Base-by-base conservation (phyloP, 2,113 vertebrate species). In the Dicrurus megarhynchus region DNA sequence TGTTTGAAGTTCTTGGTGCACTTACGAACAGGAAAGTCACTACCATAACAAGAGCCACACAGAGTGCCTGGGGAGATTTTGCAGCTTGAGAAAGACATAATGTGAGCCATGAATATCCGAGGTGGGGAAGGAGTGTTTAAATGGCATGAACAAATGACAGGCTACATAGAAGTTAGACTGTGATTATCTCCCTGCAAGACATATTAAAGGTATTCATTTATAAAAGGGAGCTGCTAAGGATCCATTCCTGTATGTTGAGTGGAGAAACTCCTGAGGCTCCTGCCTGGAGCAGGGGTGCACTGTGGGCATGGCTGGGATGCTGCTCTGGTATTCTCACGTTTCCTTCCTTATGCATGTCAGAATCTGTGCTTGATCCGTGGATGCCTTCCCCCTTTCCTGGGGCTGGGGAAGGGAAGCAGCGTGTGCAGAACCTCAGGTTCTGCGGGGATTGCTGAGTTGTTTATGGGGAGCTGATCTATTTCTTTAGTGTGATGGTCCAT, bases 1-100 rank as follows among this genome's bases (percentile, higher is more conserved):
- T 96, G 90, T 35, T 92, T 95, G 39, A 59, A n/a, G 94, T 95
- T 92, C 95, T 64, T 89, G 76, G 52, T 57, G 80, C 77, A 21
- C 69, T 94, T 49, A 78, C 50, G 75, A 93, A 93, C 92, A 84
- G 83, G 87, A 77, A 63, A 84, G 83, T 81, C 86, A n/a, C 85
- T 93, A 78, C 83, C 64, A 44, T 59, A 84, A 52, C 64, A 52
- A 15, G 83, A 67, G 76, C 47, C 2, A 3, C 33, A 13, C 47
- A 19, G 28, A 6, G 50, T 32, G 91, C 90, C 85, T 12, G 4
- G 11, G 75, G 93, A 78, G 32, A 57, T 94, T 82, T 41, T 82
- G 87, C 70, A 42, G 41, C 77, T 67, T 49, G 77, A 79, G 89
- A 74, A 61, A 77, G 52, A 78, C 83, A 35, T 41, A 63, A 70